Percentiles rank a stretch among this genome's conserved stretches.
These are phyloP conservation scores for Cyprinodon brontotheroides DNA, from an alignment of 2,113 vertebrate species.

Conservation along the genomic window DNA sequence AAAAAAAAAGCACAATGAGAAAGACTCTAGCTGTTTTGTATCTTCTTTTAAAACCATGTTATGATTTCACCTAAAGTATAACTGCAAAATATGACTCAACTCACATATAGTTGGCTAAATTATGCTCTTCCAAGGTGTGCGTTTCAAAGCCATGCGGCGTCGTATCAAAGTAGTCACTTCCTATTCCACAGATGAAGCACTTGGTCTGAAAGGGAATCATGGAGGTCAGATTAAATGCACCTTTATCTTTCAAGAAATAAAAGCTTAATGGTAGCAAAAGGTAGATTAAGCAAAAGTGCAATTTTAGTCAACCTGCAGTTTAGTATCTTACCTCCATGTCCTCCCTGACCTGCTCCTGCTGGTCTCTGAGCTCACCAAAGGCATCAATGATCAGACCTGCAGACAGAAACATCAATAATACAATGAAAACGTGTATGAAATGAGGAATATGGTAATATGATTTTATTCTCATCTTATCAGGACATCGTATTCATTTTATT, in stretches of 20 bases:
- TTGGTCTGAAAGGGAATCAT: slow-evolving; percentile 81
- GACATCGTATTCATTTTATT: too few species aligned
- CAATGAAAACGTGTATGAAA: neutral
- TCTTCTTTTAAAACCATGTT: too few species aligned
- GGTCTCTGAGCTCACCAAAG: slow-evolving; percentile 91
- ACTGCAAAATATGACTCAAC: slow-evolving; percentile 13
- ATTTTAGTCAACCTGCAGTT: neutral
- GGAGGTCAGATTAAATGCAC: neutral
- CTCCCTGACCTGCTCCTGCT: slow-evolving; percentile 93
- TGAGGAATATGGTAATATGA: too few species aligned
- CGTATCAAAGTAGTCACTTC: slow-evolving; percentile 93
- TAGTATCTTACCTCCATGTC: slow-evolving; percentile 89
- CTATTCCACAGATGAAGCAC: slow-evolving; percentile 94
- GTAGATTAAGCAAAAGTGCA: neutral
- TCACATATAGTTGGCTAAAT: slow-evolving; percentile 90
- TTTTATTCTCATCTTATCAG: too few species aligned
- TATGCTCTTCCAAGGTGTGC: slow-evolving; percentile 92
- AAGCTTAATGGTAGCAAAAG: neutral
- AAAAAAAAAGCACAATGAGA: neutral
- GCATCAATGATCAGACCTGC: slow-evolving; percentile 92
- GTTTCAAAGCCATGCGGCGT: slow-evolving; percentile 93
- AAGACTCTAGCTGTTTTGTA: neutral
- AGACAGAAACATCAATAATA: slow-evolving; percentile 4
- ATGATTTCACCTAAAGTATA: neutral
- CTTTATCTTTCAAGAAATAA: neutral